Conservation (phyloP, 92 coral and sea anemone species). For the Epizoanthus ramosus region DNA sequence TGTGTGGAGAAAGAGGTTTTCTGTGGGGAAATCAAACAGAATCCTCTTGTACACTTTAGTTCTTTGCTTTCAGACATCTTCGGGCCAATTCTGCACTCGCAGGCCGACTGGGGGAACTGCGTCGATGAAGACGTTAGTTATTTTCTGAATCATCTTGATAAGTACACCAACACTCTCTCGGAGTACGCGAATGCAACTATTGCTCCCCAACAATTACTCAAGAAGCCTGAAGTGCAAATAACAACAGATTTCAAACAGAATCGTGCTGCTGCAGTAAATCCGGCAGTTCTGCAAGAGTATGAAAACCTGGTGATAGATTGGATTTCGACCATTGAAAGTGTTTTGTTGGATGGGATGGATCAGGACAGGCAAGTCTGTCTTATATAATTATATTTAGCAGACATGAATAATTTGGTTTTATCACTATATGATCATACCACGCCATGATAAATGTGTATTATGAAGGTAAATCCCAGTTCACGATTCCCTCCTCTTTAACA, state of each 20-base stretch:
- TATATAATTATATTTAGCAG: no score
- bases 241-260: conserved; percentile 97
- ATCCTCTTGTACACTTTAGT: conserved; percentile 89
- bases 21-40: conserved; percentile 98
- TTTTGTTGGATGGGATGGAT: conserved; percentile 88
- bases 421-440: no score
- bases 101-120: conserved; percentile 88
- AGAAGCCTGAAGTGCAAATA: conserved; percentile 91
- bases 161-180: conserved; percentile 80
- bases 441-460: no score
- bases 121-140: conserved; percentile 79
- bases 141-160: conserved; percentile 92
- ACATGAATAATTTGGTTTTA: no score
- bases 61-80: conserved; percentile 86
- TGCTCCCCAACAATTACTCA: conserved; percentile 95
- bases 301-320: conserved; percentile 91
- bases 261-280: conserved; percentile 98
- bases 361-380: conserved; percentile 56
- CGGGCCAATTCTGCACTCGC: conserved; percentile 91
- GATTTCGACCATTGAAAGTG: conserved; percentile 88
- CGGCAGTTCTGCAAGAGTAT: conserved; percentile 85
- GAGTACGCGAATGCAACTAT: conserved; percentile 93
- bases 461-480: no score
- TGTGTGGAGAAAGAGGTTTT: conserved; percentile 98
- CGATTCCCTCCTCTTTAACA: no score